Evolutionary conservation across 2,888 invertebrate genomes (phyloP).

Genomic region (Eumacrocentrus americanus): DNA sequence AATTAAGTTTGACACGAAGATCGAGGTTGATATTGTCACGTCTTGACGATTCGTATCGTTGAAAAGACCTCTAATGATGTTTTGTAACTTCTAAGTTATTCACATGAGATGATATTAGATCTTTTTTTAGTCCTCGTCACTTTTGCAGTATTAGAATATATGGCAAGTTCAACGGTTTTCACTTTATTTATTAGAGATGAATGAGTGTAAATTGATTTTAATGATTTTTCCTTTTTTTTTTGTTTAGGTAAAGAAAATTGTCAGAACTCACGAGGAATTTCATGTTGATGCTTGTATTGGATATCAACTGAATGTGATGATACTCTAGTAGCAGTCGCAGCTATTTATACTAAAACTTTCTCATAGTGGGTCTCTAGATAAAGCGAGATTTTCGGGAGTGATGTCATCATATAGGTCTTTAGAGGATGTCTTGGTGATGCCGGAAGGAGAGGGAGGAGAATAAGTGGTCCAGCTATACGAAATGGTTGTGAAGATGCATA

Average conservation of each 20-base stretch:
- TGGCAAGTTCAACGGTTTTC: too few species aligned
- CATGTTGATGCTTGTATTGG: conserved; percentile 48
- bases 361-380: conserved; percentile 24
- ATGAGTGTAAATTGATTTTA: too few species aligned
- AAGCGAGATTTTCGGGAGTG: conserved; percentile 29
- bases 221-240: too few species aligned
- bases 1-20: conserved; percentile 24
- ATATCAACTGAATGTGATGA: conserved; percentile 43
- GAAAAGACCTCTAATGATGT: background rate
- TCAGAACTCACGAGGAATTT: conserved; percentile 54
- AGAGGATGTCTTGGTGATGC: conserved; percentile 9
- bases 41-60: background rate
- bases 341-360: conserved; percentile 50
- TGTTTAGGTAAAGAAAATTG: too few species aligned
- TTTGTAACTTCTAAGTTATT: background rate
- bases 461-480: background rate
- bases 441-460: background rate
- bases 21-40: conserved; percentile 11
- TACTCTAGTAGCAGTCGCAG: conserved; percentile 35
- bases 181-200: too few species aligned
- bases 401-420: conserved; percentile 23
- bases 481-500: too few species aligned
- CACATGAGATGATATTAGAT: background rate
- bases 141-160: background rate
- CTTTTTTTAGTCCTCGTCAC: background rate